A percentile compares a stretch with the other conserved stretches of the same genome.
Conservation (phyloP, 2,113 vertebrate genomes). For the Cynopterus brachyotis region DNA sequence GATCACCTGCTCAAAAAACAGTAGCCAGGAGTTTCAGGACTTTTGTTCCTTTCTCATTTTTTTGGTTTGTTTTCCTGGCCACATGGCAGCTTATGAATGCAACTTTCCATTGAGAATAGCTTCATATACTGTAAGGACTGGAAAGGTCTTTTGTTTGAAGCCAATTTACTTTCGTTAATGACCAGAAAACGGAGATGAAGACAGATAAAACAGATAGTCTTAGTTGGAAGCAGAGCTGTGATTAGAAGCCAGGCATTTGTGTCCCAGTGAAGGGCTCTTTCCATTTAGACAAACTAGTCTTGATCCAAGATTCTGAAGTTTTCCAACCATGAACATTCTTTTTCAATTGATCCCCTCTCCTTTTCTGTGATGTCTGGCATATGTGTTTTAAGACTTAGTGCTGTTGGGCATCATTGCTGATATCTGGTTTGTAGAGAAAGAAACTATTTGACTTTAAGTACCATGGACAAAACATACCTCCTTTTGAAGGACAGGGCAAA, state of each 20-base stretch:
- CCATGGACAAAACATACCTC: accelerated
- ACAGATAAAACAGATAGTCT: background rate
- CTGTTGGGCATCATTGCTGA: background rate
- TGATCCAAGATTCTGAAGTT: background rate
- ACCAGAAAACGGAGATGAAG: background rate
- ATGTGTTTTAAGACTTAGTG: background rate
- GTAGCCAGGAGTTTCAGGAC: background rate
- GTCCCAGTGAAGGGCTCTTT: background rate
- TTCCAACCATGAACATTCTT: background rate
- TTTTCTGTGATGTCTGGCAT: background rate
- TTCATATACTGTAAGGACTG: background rate
- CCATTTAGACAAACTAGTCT: accelerated
- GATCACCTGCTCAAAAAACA: background rate
- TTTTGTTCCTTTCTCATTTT: background rate
- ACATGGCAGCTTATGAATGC: background rate
- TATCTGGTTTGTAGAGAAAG: background rate
- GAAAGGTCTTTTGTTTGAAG: background rate
- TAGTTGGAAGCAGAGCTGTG: background rate
- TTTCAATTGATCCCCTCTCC: background rate
- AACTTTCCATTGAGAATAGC: background rate
- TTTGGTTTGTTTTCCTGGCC: background rate
- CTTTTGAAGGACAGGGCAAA: background rate
- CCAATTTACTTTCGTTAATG: background rate
- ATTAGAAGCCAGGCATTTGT: background rate
- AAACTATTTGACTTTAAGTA: background rate